Conservation (phyloP, 92 coral and sea anemone species). For the Phenganax subtilis region DNA sequence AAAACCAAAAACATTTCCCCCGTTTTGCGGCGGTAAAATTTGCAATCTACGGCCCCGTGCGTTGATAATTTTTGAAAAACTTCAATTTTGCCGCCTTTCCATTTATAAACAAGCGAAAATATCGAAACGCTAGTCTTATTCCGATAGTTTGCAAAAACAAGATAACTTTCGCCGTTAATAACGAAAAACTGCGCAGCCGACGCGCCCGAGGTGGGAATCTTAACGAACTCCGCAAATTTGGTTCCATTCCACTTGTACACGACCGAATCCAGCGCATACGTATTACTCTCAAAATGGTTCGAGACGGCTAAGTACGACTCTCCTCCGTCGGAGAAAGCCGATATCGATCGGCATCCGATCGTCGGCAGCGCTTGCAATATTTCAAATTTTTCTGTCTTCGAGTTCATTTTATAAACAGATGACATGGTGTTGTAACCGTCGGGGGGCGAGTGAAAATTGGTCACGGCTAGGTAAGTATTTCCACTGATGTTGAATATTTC, state of each 20-base stretch:
- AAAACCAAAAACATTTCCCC: slow-evolving; percentile 3
- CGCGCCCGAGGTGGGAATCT: slow-evolving; percentile 18
- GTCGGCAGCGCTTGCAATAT: slow-evolving; percentile 37
- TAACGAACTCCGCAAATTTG: neutral
- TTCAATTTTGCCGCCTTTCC: slow-evolving; percentile 8
- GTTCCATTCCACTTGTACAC: slow-evolving; percentile 32
- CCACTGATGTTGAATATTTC: slow-evolving; percentile 26
- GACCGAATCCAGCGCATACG: neutral
- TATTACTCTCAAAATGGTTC: slow-evolving; percentile 8
- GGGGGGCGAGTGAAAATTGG: slow-evolving; percentile 23
- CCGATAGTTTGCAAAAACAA: slow-evolving; percentile 32
- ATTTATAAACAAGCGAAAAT: slow-evolving; percentile 34
- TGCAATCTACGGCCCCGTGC: slow-evolving; percentile 34
- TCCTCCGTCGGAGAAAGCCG: neutral
- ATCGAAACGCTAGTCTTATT: slow-evolving; percentile 9
- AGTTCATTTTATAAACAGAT: slow-evolving; percentile 34
- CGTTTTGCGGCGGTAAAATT: slow-evolving; percentile 3
- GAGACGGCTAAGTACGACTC: slow-evolving; percentile 21
- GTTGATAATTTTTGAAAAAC: slow-evolving; percentile 10
- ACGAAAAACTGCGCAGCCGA: slow-evolving; percentile 23
- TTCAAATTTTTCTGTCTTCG: slow-evolving; percentile 20
- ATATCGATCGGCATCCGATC: slow-evolving; percentile 42
- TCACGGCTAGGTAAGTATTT: slow-evolving; percentile 38
- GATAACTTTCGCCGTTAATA: slow-evolving; percentile 25
- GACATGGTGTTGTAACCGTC: slow-evolving; percentile 34